Conservation (phyloP, 1,140 invertebrate genomes). For the Drosophila subpulchrella region DNA sequence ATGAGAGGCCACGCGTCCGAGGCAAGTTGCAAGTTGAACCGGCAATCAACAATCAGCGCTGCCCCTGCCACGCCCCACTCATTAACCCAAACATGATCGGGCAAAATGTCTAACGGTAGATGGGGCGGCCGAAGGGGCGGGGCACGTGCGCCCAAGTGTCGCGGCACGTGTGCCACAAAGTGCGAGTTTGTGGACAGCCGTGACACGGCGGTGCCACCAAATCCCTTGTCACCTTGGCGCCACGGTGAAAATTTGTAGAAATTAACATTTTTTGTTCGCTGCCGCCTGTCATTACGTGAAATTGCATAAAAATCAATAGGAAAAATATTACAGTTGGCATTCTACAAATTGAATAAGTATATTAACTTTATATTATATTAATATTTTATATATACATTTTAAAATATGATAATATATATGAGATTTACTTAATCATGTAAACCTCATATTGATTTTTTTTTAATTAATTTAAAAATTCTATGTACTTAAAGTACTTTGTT, state of each 20-base stretch:
- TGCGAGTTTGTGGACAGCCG: slow-evolving; percentile 28
- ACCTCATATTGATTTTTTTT: no score
- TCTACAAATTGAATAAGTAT: not conserved
- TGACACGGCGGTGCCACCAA: slow-evolving; percentile 44
- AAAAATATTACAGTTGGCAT: slow-evolving; percentile 15
- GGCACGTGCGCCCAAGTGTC: slow-evolving; percentile 66
- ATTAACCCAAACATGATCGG: slow-evolving; percentile 79
- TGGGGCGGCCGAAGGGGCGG: slow-evolving; percentile 43
- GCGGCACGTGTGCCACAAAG: slow-evolving; percentile 56
- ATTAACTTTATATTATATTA: no score
- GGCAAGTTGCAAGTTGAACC: slow-evolving; percentile 63
- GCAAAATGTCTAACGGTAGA: slow-evolving; percentile 74
- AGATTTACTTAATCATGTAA: no score
- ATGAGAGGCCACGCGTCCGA: slow-evolving; percentile 30
- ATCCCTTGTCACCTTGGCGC: slow-evolving; percentile 56
- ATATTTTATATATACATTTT: no score
- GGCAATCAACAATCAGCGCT: slow-evolving; percentile 78
- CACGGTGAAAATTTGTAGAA: slow-evolving; percentile 82
- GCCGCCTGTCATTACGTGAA: slow-evolving; percentile 74
- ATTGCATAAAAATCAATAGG: slow-evolving; percentile 81
- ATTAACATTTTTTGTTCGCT: slow-evolving; percentile 72
- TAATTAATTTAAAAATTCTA: no score
- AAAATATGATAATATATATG: no score
- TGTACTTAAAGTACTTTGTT: no score
- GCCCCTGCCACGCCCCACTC: slow-evolving; percentile 72